Evolutionary conservation across 1,140 invertebrate genomes (phyloP).

Genomic region (Listronotus oregonensis): DNA sequence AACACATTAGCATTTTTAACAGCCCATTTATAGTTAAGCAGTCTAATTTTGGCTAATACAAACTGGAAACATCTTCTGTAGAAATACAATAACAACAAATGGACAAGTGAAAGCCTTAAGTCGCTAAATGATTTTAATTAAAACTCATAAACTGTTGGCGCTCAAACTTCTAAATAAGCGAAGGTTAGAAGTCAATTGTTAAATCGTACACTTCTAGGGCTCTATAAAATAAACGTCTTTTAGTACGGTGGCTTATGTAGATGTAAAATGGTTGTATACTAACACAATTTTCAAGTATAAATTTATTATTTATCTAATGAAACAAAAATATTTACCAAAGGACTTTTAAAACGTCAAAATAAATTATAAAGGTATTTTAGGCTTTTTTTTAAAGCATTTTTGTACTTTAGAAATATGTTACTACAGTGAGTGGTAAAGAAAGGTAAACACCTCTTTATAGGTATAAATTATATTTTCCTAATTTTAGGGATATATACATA

Average conservation of each 20-base stretch:
- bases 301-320: too few species aligned
- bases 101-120: slow-evolving; percentile 1
- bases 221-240: slow-evolving; percentile 12
- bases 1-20: slow-evolving; percentile 11
- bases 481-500: too few species aligned
- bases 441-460: too few species aligned
- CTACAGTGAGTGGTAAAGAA: too few species aligned
- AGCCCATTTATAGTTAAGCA: not conserved
- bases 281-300: too few species aligned
- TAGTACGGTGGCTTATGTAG: slow-evolving; percentile 16
- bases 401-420: too few species aligned
- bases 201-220: not conserved
- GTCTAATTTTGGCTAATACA: slow-evolving; percentile 9
- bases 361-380: too few species aligned
- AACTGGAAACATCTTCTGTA: not conserved
- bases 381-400: too few species aligned
- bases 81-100: slow-evolving; percentile 5
- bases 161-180: slow-evolving; percentile 32
- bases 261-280: too few species aligned
- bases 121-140: slow-evolving; percentile 23
- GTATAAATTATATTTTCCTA: too few species aligned
- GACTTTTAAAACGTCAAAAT: too few species aligned
- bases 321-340: too few species aligned
- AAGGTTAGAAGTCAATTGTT: slow-evolving; percentile 30
- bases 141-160: slow-evolving; percentile 32